phyloP scores from a whole-genome alignment of 2,888 invertebrate species.

The Escarpia spicata region DNA sequence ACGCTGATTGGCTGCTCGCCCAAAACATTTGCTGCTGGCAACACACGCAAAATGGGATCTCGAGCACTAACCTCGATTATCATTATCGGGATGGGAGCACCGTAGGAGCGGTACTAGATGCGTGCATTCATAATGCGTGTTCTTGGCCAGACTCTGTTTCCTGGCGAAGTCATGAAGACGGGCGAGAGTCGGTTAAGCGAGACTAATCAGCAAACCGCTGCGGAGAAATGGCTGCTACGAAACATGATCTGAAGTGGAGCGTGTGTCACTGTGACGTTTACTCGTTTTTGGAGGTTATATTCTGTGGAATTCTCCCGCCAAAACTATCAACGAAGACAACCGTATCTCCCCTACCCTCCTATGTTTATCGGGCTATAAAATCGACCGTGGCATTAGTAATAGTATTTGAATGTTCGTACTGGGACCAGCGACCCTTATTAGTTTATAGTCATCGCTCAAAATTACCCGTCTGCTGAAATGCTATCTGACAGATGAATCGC shows the following conservation, averaged over 20 bases:
- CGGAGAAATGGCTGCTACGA: neutral
- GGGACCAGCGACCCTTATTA: slow-evolving; percentile 3
- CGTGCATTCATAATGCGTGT: too few relatives aligned
- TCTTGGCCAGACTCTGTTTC: too few relatives aligned
- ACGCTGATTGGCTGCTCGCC: too few relatives aligned
- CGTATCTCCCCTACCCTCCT: neutral
- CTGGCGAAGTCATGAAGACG: too few relatives aligned
- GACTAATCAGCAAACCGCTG: too few relatives aligned
- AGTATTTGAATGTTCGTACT: neutral
- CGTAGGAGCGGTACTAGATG: too few relatives aligned
- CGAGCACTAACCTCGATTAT: too few relatives aligned
- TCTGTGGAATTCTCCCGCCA: neutral
- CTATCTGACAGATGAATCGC: neutral
- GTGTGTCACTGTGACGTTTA: neutral
- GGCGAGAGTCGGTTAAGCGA: too few relatives aligned
- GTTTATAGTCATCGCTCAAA: slow-evolving; percentile 13
- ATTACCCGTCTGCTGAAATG: slow-evolving; percentile 6
- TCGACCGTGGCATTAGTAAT: slow-evolving; percentile 3
- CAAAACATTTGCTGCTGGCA: too few relatives aligned
- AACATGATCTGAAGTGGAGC: neutral
- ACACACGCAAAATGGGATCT: too few relatives aligned
- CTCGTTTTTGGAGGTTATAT: neutral
- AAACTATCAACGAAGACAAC: neutral
- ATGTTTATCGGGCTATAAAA: neutral
- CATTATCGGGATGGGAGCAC: too few relatives aligned